Evolutionary conservation across 1,140 invertebrate species (phyloP), one percentile per base, ranked within the genome.

Genomic region (Pogonus chalceus): DNA sequence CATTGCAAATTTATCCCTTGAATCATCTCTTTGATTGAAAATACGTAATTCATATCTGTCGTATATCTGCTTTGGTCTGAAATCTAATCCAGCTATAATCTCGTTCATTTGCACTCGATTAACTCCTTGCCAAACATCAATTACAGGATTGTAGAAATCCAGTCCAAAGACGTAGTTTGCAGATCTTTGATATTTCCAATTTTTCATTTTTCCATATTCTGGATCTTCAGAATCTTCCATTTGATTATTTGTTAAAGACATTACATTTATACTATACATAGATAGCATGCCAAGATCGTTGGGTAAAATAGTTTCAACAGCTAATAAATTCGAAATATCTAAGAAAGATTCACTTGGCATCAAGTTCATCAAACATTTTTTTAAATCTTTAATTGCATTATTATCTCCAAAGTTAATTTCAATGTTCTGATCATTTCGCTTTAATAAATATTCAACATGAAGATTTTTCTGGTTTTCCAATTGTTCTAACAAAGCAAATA

Each of bases 51-150:
- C 7, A 71, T 10, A 49, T 37, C 65, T n/a, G 59, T 55, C 9
- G 59, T 20, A 1, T 39, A 26, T 68, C 20, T 67, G 58, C 22
- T 26, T 48, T 2, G 72, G 2, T 35, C 53, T 65, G 46, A 66
- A 23, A 10, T 65, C 59, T 1, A 70, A 2, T 1, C 71, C 69
- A 2, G 67, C 1, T 16, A 54, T 54, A 2, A 58, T 7, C 52
- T 75, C 69, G 2, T 60, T 50, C 0, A 60, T 49, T 2, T 61
- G 55, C n/a, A n/a, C n/a, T n/a, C n/a, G n/a, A n/a, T n/a, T n/a
- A n/a, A n/a, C 52, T 20, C 61, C 62, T 52, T 64, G 62, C 55
- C 56, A 62, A 2, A 55, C 53, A 51, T 62, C 56, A 14, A 50
- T 50, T 54, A 62, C 26, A 10, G 62, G 61, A 61, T 64, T 64